Percentiles rank a stretch among this genome's conserved stretches.
Evolutionary conservation across 92 coral and sea anemone genomes (phyloP).

Genomic region (Hydrozoanthus gracilis): DNA sequence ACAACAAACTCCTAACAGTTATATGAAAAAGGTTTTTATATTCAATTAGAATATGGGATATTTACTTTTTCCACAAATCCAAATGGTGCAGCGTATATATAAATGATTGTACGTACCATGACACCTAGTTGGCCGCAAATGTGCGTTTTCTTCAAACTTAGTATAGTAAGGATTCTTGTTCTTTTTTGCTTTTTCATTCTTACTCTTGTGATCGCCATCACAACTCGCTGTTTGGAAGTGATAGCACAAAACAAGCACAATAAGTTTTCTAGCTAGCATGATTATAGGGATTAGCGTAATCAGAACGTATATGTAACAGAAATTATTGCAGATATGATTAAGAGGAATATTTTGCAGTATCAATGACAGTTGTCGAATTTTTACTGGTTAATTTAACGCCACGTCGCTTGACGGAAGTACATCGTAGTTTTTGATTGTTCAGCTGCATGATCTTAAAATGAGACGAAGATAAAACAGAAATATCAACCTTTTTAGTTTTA

Average conservation of each 20-base stretch:
- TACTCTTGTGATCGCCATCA: not conserved
- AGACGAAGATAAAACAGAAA: not conserved
- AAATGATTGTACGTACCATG: constrained; percentile 67
- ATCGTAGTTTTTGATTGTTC: not conserved
- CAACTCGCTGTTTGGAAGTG: not conserved
- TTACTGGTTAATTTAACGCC: constrained; percentile 9
- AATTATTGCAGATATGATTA: not conserved
- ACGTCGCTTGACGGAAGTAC: not conserved
- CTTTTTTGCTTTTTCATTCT: constrained; percentile 44
- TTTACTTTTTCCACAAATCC: too few relatives aligned
- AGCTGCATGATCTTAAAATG: not conserved
- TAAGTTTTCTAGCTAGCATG: constrained; percentile 1
- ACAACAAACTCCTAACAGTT: too few relatives aligned
- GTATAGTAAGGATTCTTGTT: constrained; percentile 83
- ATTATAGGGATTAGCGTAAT: not conserved
- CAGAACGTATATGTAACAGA: not conserved
- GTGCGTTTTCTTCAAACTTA: constrained; percentile 82
- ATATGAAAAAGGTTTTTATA: too few relatives aligned
- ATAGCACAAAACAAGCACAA: constrained; percentile 1
- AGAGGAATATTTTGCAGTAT: not conserved
- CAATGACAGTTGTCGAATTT: constrained; percentile 4
- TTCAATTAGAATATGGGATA: too few relatives aligned
- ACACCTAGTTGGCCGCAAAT: constrained; percentile 86
- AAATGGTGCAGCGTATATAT: not conserved
- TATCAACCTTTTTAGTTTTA: not conserved